Base-by-base conservation (phyloP, 35 echinoderm and acorn worm species). In the Heliocidaris erythrogramma region DNA sequence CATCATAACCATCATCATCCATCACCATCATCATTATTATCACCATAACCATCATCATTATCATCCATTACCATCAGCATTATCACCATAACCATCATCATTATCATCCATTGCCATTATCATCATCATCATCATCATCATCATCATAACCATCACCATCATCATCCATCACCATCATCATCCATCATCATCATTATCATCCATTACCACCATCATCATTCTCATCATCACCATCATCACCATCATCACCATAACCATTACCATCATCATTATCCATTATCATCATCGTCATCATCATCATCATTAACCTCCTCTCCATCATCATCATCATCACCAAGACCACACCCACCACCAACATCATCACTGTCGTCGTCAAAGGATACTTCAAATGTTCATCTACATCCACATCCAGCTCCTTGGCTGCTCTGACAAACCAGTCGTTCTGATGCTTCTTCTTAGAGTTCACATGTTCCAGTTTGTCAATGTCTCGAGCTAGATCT, bases 311-410 rank as follows among this genome's bases (percentile, higher is more conserved):
- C 87, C 7, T 32, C 87, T 7, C 5, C 87, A 42, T 42, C 87
- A 89, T 14, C 5, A 47, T 31, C 48, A 30, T 32, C 90, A 32
- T 94, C 9, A 59, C 30, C 16, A 49, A 7, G 29, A 31, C 14
- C 50, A 92, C 29, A 9, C 9, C 12, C 17, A 48, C 5, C 27
- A 32, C 56, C 29, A 56, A 30, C 47, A 91, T 24, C 30, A 88
- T 8, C 90, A 50, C 9, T 85, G 31, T 29, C 35, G 65, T 29
- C 95, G 13, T 42, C 30, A 88, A 96, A 99, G 98, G 98, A 99
- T 99, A 99, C 98, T 95, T 85, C 49, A 96, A 91, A 31, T 97
- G 96, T 85, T 96, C 98, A 96, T 99, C 98, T 27, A 99, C 86
- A 42, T 96, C 93, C 2, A 99, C 86, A 49, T 99, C 98, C 93